Percentiles rank a stretch among this genome's conserved stretches.
These are phyloP conservation scores for Lepidochrysops patricia DNA, from an alignment of 2,888 invertebrate species.

Conservation along the genomic window DNA sequence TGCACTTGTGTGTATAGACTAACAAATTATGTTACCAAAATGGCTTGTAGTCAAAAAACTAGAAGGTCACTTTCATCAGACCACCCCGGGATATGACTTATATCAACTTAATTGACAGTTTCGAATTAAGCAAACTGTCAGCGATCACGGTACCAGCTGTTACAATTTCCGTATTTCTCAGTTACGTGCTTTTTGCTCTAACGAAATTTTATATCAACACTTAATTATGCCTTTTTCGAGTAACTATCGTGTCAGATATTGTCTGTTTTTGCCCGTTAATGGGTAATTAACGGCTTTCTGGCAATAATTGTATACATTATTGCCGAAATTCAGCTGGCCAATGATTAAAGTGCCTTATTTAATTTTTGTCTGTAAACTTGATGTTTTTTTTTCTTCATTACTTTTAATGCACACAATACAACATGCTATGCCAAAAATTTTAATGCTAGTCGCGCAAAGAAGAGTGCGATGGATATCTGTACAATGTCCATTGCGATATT, in stretches of 20 bases:
- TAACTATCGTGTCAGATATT: not conserved
- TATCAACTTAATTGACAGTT: not conserved
- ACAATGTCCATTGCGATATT: too few relatives aligned
- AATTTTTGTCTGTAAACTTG: too few relatives aligned
- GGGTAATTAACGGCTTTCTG: not conserved
- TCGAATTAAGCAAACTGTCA: not conserved
- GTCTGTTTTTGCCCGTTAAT: not conserved
- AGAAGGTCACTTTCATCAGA: not conserved
- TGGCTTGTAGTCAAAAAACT: not conserved
- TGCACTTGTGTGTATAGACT: too few relatives aligned
- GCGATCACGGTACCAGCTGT: not conserved
- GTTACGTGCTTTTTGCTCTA: not conserved
- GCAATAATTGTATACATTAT: conserved; percentile 2
- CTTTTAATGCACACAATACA: too few relatives aligned
- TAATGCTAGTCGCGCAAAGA: too few relatives aligned
- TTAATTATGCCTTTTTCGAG: not conserved
- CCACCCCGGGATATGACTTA: not conserved
- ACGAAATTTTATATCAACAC: not conserved
- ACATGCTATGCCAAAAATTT: too few relatives aligned
- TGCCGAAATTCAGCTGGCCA: not conserved
- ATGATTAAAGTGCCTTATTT: not conserved
- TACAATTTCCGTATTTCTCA: not conserved
- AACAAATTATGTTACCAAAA: not conserved
- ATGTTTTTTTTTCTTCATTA: not conserved
- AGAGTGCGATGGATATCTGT: too few relatives aligned